A percentile compares a stretch with the other conserved stretches of the same genome.
Evolutionary conservation across 1,140 invertebrate species (phyloP).

Genomic region (Tetramorium alpestre): DNA sequence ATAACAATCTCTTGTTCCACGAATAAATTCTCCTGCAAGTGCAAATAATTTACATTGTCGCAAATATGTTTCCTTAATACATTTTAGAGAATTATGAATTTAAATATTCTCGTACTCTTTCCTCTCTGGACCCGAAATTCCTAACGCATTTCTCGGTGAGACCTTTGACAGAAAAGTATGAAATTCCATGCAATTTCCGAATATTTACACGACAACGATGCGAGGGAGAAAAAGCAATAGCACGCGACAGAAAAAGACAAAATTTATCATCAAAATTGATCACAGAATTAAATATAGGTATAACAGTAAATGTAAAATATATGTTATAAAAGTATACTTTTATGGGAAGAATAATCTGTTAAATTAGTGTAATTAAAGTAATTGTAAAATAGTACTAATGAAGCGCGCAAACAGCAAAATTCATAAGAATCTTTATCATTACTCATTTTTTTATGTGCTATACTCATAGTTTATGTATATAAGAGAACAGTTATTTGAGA

Average conservation of each 20-base stretch:
- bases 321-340: conserved; percentile 12
- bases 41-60: not conserved
- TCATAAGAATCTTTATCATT: not conserved
- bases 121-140: conserved; percentile 39
- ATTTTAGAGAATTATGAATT: conserved; percentile 25
- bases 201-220: conserved; percentile 31
- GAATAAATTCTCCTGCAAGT: not conserved
- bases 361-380: not conserved
- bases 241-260: conserved; percentile 25
- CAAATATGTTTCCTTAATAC: conserved; percentile 32
- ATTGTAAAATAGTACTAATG: not conserved
- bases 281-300: not conserved
- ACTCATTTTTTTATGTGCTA: not conserved
- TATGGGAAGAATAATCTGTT: not conserved
- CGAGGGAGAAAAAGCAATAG: not conserved
- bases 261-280: not conserved
- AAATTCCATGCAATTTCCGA: conserved; percentile 64
- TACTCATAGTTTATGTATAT: not conserved
- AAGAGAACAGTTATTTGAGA: conserved; percentile 10
- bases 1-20: conserved; percentile 3
- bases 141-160: conserved; percentile 18
- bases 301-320: not conserved
- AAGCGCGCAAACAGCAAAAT: not conserved
- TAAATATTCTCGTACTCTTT: conserved; percentile 2
- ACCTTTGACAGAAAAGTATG: conserved; percentile 18